Conservation (phyloP, 2,113 vertebrate species). For the Parus major region DNA sequence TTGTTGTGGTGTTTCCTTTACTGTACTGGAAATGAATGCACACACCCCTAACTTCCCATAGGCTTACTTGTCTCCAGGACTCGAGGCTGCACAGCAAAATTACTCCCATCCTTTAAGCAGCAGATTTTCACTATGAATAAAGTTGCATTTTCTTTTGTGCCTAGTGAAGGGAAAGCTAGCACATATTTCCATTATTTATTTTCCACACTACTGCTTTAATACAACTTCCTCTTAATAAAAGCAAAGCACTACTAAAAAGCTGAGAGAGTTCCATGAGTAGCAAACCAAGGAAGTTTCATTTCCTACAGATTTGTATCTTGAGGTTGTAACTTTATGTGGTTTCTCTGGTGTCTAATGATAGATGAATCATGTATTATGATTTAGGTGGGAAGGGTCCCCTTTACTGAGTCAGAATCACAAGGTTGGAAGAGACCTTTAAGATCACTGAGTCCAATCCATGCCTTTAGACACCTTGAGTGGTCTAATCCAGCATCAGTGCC, state of each 20-base stretch:
- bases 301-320: background rate
- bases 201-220: slow-evolving; percentile 12
- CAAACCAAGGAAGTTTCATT: slow-evolving; percentile 25
- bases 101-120: background rate
- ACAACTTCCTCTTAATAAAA: slow-evolving; percentile 33
- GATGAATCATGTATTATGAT: background rate
- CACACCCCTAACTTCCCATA: background rate
- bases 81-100: background rate
- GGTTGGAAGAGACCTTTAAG: background rate
- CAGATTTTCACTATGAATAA: background rate
- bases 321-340: background rate
- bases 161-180: background rate
- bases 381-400: background rate
- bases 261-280: background rate
- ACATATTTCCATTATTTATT: slow-evolving; percentile 9
- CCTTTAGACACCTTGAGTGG: background rate
- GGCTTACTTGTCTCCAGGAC: background rate
- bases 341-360: background rate
- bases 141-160: background rate
- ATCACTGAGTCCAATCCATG: background rate
- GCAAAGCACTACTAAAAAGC: background rate
- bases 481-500: background rate
- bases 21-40: background rate
- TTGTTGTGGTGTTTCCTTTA: background rate
- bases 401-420: background rate